phyloP scores from a whole-genome alignment of 2,113 vertebrate genomes.

The Misgurnus mizolepis region DNA sequence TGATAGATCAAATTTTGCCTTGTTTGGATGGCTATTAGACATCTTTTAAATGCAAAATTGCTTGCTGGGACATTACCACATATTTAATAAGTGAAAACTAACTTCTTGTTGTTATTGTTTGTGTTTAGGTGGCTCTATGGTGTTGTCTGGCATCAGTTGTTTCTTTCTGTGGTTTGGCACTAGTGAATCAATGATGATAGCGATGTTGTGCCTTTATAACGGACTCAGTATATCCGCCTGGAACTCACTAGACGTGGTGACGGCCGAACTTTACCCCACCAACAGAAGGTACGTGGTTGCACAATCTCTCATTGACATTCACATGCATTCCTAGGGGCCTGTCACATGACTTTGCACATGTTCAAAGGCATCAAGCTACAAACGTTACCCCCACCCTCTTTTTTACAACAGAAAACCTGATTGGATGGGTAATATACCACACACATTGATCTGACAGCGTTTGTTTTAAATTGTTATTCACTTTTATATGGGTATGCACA shows the following conservation, averaged over 20 bases:
- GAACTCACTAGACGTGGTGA: conserved; percentile 98
- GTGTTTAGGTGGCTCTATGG: conserved; percentile 91
- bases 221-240: conserved; percentile 98
- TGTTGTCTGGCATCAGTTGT: conserved; percentile 97
- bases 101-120: conserved; percentile 1
- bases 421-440: too few species aligned
- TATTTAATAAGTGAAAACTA: neutral
- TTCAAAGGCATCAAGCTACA: too few species aligned
- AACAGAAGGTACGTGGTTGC: conserved; percentile 83
- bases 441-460: too few species aligned
- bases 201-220: conserved; percentile 97
- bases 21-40: too few species aligned
- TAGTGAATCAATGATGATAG: conserved; percentile 99
- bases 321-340: neutral
- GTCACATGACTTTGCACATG: too few species aligned
- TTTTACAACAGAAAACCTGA: too few species aligned
- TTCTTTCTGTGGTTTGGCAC: conserved; percentile 99
- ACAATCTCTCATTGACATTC: neutral
- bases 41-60: too few species aligned
- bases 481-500: too few species aligned
- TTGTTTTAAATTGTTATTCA: too few species aligned
- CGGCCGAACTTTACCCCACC: conserved; percentile 94
- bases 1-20: too few species aligned
- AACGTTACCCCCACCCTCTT: too few species aligned
- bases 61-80: too few species aligned